phyloP scores from a whole-genome alignment of 1,140 invertebrate species.

The Heliconius hewitsoni region DNA sequence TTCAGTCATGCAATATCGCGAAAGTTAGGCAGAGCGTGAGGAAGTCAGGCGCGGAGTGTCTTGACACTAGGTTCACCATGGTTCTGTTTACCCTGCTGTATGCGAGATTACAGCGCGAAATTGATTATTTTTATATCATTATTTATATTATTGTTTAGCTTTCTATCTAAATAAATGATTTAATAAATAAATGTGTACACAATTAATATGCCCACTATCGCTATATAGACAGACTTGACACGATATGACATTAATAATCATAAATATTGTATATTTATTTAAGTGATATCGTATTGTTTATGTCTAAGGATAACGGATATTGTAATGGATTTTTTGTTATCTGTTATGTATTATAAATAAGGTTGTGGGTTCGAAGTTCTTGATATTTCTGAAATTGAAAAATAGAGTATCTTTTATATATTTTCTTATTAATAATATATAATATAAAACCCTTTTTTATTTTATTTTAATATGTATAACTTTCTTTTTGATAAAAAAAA shows the following conservation, averaged over 20 bases:
- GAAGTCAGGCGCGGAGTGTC: neutral
- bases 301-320: neutral
- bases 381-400: too few species aligned
- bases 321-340: neutral
- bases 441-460: too few species aligned
- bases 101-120: neutral
- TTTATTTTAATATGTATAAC: too few species aligned
- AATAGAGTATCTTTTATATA: too few species aligned
- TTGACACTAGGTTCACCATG: neutral
- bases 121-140: too few species aligned
- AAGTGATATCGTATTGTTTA: neutral
- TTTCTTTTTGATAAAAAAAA: too few species aligned
- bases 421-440: too few species aligned
- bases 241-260: neutral
- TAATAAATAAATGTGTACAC: too few species aligned
- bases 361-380: neutral
- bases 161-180: too few species aligned
- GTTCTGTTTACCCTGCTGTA: neutral
- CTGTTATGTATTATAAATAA: neutral
- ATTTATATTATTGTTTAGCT: too few species aligned
- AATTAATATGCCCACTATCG: neutral
- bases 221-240: neutral
- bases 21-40: neutral
- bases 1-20: too few species aligned
- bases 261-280: constrained; percentile 7